Conservation (phyloP, 2,888 invertebrate genomes). For the Bimastos eiseni region DNA sequence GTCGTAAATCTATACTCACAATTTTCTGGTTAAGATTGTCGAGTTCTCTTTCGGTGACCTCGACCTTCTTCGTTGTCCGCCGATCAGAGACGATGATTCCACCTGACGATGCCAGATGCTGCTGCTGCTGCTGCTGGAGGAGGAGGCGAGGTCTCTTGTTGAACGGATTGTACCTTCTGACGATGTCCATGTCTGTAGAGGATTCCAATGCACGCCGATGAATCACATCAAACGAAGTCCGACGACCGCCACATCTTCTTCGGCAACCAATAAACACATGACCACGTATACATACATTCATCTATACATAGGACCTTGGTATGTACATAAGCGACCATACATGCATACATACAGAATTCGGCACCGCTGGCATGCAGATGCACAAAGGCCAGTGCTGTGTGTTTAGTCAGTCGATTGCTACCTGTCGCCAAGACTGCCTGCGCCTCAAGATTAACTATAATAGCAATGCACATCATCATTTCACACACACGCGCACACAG, state of each 20-base stretch:
- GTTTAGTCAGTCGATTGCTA: constrained; percentile 3
- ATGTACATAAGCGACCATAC: background rate
- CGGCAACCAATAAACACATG: background rate
- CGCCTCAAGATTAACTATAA: background rate
- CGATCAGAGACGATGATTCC: background rate
- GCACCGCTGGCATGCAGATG: background rate
- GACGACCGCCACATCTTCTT: background rate
- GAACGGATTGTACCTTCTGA: background rate
- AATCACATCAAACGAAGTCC: background rate
- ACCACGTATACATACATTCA: background rate
- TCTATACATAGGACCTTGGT: background rate
- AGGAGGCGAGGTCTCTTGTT: background rate
- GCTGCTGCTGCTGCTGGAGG: background rate
- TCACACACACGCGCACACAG: too few species aligned
- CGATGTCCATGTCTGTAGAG: background rate
- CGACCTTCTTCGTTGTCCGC: background rate
- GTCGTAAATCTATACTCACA: background rate
- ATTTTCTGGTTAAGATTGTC: background rate
- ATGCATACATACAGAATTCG: background rate
- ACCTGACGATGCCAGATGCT: background rate
- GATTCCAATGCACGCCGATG: background rate
- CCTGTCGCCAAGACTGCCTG: constrained; percentile 13
- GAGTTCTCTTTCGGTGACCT: background rate
- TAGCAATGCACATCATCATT: background rate
- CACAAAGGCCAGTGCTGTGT: background rate